Evolutionary conservation across 2,113 vertebrate species (phyloP).

Genomic region (Peromyscus californicus): DNA sequence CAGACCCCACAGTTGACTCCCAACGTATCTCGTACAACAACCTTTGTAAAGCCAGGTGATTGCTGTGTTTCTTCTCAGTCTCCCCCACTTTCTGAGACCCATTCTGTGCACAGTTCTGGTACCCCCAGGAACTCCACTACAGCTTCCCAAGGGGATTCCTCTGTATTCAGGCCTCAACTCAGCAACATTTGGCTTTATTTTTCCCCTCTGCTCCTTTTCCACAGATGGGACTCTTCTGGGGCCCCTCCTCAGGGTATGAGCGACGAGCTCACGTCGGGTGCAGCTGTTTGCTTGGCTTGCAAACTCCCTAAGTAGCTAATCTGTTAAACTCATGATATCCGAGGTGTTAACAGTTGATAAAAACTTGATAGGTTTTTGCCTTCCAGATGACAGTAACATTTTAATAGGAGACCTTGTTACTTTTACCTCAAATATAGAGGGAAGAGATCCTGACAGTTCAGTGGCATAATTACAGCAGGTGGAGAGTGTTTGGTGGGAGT

Average conservation of each 20-base stretch:
- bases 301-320: constrained; percentile 20
- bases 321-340: constrained; percentile 1
- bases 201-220: background rate
- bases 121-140: background rate
- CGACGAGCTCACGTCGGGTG: background rate
- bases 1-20: background rate
- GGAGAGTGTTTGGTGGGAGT: background rate
- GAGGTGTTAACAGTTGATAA: constrained; percentile 53
- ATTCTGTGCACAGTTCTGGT: background rate
- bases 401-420: constrained; percentile 41
- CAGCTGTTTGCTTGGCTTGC: background rate
- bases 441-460: background rate
- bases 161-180: background rate
- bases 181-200: constrained; percentile 12
- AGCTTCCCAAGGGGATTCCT: background rate
- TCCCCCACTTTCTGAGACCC: background rate
- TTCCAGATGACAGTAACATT: constrained; percentile 12
- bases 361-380: background rate
- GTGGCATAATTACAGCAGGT: background rate
- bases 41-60: background rate
- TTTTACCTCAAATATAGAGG: background rate
- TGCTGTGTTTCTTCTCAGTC: background rate
- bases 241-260: too few relatives aligned
- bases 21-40: background rate
- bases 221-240: background rate